Evolutionary conservation across 2,888 invertebrate species (phyloP).

Genomic region (Pachymerium ferrugineum): DNA sequence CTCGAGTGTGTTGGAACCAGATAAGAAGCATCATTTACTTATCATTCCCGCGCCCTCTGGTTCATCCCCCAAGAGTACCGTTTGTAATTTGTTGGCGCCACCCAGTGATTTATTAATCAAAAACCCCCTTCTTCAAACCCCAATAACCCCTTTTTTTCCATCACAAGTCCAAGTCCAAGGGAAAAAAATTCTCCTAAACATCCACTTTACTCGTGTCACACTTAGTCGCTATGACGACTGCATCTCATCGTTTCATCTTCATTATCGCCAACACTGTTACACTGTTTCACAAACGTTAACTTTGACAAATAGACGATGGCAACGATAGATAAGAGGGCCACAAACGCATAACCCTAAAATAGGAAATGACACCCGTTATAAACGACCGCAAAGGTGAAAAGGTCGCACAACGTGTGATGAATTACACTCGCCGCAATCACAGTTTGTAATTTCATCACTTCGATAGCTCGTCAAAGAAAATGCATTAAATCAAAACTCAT

Average conservation of each 20-base stretch:
- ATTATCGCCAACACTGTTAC: constrained; percentile 13
- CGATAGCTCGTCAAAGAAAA: background rate
- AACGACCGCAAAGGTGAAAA: constrained; percentile 13
- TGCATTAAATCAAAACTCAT: constrained; percentile 16
- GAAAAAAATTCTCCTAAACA: background rate
- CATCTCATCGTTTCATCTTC: constrained; percentile 14
- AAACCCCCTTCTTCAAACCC: background rate
- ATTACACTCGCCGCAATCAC: constrained; percentile 17
- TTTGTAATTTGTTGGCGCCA: constrained; percentile 28
- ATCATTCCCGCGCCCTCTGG: constrained; percentile 30
- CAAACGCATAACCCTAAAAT: constrained; percentile 22
- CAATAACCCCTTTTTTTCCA: background rate
- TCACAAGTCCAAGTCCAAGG: background rate
- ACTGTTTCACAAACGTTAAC: constrained; percentile 24
- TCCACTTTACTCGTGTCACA: background rate
- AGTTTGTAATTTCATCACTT: constrained; percentile 24
- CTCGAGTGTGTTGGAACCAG: constrained; percentile 36
- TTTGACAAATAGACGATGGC: constrained; percentile 23
- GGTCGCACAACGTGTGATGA: constrained; percentile 19
- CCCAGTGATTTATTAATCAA: constrained; percentile 29
- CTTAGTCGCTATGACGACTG: background rate
- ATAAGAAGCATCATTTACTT: constrained; percentile 37
- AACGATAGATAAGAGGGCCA: constrained; percentile 8
- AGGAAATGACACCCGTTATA: constrained; percentile 24
- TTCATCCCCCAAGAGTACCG: constrained; percentile 23